Evolutionary conservation across 1,140 invertebrate species (phyloP).

Genomic region (Eufriesea mexicana): DNA sequence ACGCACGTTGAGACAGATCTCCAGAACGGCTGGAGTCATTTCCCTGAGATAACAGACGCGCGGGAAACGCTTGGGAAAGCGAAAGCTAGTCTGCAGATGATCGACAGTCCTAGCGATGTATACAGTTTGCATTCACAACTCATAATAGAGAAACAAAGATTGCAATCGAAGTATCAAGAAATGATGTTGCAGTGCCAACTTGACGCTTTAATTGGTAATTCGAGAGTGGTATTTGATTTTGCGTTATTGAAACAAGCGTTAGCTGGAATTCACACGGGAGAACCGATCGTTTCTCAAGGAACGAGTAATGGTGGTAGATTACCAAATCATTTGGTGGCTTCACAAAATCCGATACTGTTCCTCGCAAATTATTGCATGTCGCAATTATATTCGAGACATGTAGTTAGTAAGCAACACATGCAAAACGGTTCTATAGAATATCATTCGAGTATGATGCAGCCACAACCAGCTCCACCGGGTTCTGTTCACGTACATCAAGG

Average conservation of each 20-base stretch:
- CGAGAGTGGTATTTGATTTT: slow-evolving; percentile 86
- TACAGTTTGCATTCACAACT: slow-evolving; percentile 84
- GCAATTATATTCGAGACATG: slow-evolving; percentile 87
- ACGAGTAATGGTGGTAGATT: slow-evolving; percentile 80
- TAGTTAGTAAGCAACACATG: slow-evolving; percentile 83
- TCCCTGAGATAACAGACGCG: slow-evolving; percentile 85
- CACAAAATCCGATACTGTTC: slow-evolving; percentile 86
- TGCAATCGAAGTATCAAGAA: slow-evolving; percentile 87
- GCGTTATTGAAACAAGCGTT: slow-evolving; percentile 86
- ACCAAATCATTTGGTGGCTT: slow-evolving; percentile 75
- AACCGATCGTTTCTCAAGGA: slow-evolving; percentile 77
- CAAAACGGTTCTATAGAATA: slow-evolving; percentile 84
- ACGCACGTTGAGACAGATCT: slow-evolving; percentile 88
- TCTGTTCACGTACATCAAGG: slow-evolving; percentile 75
- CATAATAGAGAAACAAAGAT: slow-evolving; percentile 85
- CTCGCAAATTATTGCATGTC: slow-evolving; percentile 89
- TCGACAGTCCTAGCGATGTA: slow-evolving; percentile 84
- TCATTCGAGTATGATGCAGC: slow-evolving; percentile 75
- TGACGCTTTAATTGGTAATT: slow-evolving; percentile 87
- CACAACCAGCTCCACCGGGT: slow-evolving; percentile 68
- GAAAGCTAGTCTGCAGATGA: slow-evolving; percentile 83
- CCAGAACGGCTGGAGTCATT: slow-evolving; percentile 85
- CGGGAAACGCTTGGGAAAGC: slow-evolving; percentile 85
- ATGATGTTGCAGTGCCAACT: slow-evolving; percentile 88
- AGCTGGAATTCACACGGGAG: slow-evolving; percentile 84